Evolutionary conservation across 2,113 vertebrate species (phyloP).

Genomic region (Neogobius melanostomus): DNA sequence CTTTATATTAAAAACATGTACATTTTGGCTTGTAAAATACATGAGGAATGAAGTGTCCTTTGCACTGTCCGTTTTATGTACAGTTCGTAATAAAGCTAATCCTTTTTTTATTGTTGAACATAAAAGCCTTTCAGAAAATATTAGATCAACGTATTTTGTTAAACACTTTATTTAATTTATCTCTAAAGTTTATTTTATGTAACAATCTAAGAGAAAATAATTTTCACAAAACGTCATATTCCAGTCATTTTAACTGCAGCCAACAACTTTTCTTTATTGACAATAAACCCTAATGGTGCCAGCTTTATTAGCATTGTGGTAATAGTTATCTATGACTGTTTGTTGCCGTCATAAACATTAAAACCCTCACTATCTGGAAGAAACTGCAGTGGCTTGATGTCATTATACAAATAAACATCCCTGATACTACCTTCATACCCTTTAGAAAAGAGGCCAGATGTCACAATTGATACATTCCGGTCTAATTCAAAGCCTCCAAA

Average conservation of each 20-base stretch:
- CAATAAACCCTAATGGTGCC: constrained; percentile 9
- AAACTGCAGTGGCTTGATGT: constrained; percentile 76
- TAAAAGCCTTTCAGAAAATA: constrained; percentile 29
- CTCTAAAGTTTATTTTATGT: constrained; percentile 2
- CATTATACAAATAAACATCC: constrained; percentile 81
- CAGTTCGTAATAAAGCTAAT: constrained; percentile 80
- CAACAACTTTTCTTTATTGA: constrained; percentile 7
- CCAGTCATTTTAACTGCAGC: constrained; percentile 3
- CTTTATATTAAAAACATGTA: constrained; percentile 71
- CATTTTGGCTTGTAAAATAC: constrained; percentile 76
- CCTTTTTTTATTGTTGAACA: constrained; percentile 74
- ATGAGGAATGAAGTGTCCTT: constrained; percentile 70
- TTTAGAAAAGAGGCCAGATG: constrained; percentile 78
- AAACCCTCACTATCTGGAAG: constrained; percentile 80
- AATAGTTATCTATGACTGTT: constrained; percentile 22
- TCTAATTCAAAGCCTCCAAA: constrained; percentile 85
- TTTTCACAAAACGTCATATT: constrained; percentile 1
- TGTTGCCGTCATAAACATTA: constrained; percentile 78
- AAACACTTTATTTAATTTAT: constrained; percentile 11
- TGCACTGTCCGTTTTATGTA: constrained; percentile 79
- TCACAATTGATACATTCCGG: constrained; percentile 72
- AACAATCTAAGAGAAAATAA: neutral
- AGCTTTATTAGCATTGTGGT: constrained; percentile 3
- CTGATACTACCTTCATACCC: constrained; percentile 82
- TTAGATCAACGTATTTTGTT: constrained; percentile 8